Base-by-base conservation (phyloP, 2,113 vertebrate species). In the Syrrhaptes paradoxus region DNA sequence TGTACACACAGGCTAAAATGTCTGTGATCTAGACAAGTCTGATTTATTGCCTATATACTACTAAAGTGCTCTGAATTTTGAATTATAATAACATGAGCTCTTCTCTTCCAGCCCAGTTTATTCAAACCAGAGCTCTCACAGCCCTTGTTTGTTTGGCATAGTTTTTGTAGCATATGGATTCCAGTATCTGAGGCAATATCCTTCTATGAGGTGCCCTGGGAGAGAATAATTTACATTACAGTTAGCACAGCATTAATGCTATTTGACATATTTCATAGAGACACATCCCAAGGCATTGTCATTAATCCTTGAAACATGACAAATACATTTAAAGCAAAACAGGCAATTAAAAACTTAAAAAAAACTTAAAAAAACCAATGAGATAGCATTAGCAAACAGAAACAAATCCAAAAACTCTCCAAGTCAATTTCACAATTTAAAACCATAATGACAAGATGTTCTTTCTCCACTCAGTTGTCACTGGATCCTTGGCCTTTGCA, bases 401-500 rank as follows among this genome's bases (percentile, higher is more conserved):
- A 96, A 84, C 24, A 91, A 82, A 93, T 81, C 41, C 10, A 66
- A 55, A 85, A 66, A 32, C 41, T 79, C 67, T 94, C 61, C 59
- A 77, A 87, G 74, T 67, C 51, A 68, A 43, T 91, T 93, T 85
- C 61, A 67, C 48, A 91, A 31, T 93, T 88, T 81, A 90, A 96
- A 96, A 91, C 49, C 43, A 14, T 85, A 82, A 94, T 85, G 66
- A 92, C 74, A 83, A 59, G 79, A 83, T 54, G 38, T 96, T 90
- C 66, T 88, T 76, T 73, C 43, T 49, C 67, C 38, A 92, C 45
- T 79, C 51, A 59, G 65, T 74, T 93, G 57, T 86, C 90, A 93
- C 87, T 95, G 79, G 68, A 95, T 94, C 82, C 58, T 96, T 90
- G 73, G 78, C 87, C 66, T 96, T 85, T 94, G 73, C 48, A 95